phyloP scores from a whole-genome alignment of 2,113 vertebrate species.

The Panurus biarmicus region DNA sequence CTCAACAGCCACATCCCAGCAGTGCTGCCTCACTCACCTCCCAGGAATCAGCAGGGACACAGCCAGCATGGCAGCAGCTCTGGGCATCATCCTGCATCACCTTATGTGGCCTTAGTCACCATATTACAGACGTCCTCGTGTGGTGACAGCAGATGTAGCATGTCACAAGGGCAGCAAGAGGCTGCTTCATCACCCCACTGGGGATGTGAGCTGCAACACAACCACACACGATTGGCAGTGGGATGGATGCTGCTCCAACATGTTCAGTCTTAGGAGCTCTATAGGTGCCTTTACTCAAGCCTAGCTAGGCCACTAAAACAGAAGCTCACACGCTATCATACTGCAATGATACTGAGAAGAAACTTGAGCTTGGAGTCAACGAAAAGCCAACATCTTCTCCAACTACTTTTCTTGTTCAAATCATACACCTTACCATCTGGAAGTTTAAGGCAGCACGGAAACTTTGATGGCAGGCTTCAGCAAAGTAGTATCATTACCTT shows the following conservation, averaged over 20 bases:
- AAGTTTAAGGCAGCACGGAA: background rate
- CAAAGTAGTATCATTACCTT: background rate
- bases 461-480: background rate
- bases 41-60: accelerated
- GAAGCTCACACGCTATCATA: background rate
- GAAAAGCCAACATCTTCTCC: background rate
- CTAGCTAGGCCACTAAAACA: background rate
- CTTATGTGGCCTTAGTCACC: background rate
- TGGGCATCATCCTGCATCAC: background rate
- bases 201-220: background rate
- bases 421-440: background rate
- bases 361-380: background rate
- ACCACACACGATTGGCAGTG: accelerated
- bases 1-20: background rate
- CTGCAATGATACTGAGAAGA: background rate
- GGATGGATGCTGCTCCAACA: background rate
- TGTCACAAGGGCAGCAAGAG: accelerated
- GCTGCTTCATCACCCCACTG: accelerated
- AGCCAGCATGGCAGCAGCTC: background rate
- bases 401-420: background rate
- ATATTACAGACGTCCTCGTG: accelerated
- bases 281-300: background rate
- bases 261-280: background rate
- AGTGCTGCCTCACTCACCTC: background rate
- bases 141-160: background rate